Evolutionary conservation across 1,140 invertebrate genomes (phyloP), one percentile per base, ranked within the genome.

Genomic region (Steinernema khuongi): DNA sequence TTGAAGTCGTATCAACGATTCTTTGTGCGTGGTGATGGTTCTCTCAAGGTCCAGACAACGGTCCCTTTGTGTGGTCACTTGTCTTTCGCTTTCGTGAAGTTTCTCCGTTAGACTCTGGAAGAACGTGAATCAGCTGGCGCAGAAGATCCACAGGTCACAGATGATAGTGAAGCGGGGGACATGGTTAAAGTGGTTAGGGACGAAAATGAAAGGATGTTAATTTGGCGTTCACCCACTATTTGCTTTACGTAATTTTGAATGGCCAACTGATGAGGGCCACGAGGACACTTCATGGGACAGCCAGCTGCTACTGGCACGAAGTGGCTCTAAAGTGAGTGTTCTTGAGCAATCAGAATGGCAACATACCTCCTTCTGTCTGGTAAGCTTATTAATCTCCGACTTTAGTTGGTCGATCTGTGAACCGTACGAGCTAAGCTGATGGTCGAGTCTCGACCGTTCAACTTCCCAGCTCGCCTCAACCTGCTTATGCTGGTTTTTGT

Each of bases 81-180:
- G 18, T 14, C 33, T 33, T 73, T 74, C 71, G 0, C 31, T 74
- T 33, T 74, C 72, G 29, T 73, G 41, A 1, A 74, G 44, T n/a
- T 69, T 68, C 18, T 74, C 67, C 31, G 72, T 71, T 0, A 74
- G 67, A 7, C 67, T 74, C 72, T 74, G 41, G 73, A 41, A 26
- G 0, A 36, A 4, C 11, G 2, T 19, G 26, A 50, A 1, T 19
- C 19, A 14, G 14, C 14, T 19, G 26, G 44, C 26, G 19, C 26
- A 50, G 26, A 26, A n/a, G 44, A 50, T 50, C 19, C 14, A 43
- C n/a, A 43, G 41, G 41, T 43, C n/a, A 14, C n/a, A 14, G 44
- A 19, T 26, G 26, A 31, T 29, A 67, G 30, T 19, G 33, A 70
- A 33, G 19, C 1, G 22, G 68, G 22, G 28, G 33, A 28, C 18